Evolutionary conservation across 2,797 vertebrate genomes (phyloP), one percentile per base, ranked within the genome.

Genomic region (Lemur catta): DNA sequence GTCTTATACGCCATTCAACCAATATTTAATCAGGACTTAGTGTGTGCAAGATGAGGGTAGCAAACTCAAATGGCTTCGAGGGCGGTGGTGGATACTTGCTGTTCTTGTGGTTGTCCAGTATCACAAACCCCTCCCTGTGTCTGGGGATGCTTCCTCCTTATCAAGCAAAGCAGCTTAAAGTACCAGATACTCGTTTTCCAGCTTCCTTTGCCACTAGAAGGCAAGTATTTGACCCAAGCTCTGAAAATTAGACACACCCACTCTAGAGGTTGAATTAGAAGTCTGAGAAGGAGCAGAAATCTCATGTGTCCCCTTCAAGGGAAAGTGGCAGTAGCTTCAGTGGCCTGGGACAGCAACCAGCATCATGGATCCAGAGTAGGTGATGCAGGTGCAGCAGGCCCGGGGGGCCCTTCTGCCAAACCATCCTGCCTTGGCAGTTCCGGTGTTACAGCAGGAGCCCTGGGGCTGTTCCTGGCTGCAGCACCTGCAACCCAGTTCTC

Each of bases 161-260:
- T 13, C 59, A 71, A 76, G 12, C 50, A 95, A 28, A 33, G 38
- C 75, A 13, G 10, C 11, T 33, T 43, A 41, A 72, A 67, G 18
- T n/a, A 7, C 30, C 63, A 46, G 17, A 41, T 0, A 30, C 5
- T 55, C 5, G 3, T 57, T 43, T 59, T 59, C 33, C 41, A 84
- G 75, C 75, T 90, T 96, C 79, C 48, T 41, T 76, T 84, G 93
- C 52, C 95, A 75, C 79, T 82, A 78, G 38, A 14, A 30, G 17
- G 13, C 35, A 26, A 59, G 46, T 41, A 48, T 0, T 7, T 20
- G 41, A 86, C 15, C 50, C 55, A 12, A 7, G 38, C 17, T 43
- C n/a, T 33, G 38, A 28, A 82, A 71, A 69, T 55, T 61, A 84
- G 22, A 67, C 48, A n/a, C 2, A 4, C 2, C 20, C 2, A 22